These are phyloP conservation scores for Matsumyia berberina DNA, from an alignment of 2,888 invertebrate genomes.

Conservation along the genomic window DNA sequence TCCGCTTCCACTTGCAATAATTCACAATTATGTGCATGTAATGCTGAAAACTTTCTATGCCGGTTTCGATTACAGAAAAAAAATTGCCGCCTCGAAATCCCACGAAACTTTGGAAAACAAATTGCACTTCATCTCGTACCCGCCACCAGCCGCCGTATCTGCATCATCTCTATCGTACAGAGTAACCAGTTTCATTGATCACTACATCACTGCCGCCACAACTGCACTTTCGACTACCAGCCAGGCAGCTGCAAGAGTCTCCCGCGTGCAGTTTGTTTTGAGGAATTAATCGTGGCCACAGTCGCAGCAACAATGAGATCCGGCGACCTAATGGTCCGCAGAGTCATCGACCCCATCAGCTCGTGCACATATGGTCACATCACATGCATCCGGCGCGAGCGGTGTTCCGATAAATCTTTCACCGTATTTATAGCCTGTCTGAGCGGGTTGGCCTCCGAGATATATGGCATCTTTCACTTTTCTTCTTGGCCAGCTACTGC, in stretches of 20 bases:
- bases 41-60: slow-evolving; percentile 52
- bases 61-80: slow-evolving; percentile 16
- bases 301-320: slow-evolving; percentile 52
- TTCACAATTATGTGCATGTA: slow-evolving; percentile 3
- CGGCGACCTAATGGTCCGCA: slow-evolving; percentile 69
- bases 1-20: neutral
- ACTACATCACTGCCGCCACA: slow-evolving; percentile 24
- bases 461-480: slow-evolving; percentile 54
- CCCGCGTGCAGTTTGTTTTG: slow-evolving; percentile 60
- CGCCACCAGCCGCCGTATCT: neutral
- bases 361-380: slow-evolving; percentile 60
- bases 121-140: slow-evolving; percentile 1
- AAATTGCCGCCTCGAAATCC: slow-evolving; percentile 8
- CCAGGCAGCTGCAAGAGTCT: slow-evolving; percentile 12
- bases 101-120: slow-evolving; percentile 7
- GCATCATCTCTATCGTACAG: slow-evolving; percentile 10
- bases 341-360: slow-evolving; percentile 68
- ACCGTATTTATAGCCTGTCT: slow-evolving; percentile 57
- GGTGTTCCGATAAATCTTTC: slow-evolving; percentile 65
- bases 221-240: slow-evolving; percentile 47
- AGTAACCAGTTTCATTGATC: slow-evolving; percentile 61
- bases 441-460: slow-evolving; percentile 18
- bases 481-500: slow-evolving; percentile 29
- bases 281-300: slow-evolving; percentile 60
- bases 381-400: slow-evolving; percentile 60